These are phyloP conservation scores for Agriopis leucophaearia DNA, from an alignment of 2,888 invertebrate genomes.

Conservation along the genomic window DNA sequence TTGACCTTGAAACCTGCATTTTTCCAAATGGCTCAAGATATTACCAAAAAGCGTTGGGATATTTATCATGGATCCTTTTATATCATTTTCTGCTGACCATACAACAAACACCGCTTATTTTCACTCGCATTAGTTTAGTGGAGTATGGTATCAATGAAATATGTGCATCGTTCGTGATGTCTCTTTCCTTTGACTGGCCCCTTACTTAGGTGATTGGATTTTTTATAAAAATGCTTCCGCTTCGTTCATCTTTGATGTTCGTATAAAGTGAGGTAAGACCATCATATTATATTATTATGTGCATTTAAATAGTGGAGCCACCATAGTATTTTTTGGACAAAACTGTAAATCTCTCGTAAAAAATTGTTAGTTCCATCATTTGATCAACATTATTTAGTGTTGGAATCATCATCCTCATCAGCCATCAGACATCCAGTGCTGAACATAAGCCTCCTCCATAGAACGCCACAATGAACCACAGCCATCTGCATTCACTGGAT, in stretches of 20 bases:
- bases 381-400: background rate
- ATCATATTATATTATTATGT: background rate
- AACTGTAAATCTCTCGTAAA: background rate
- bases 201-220: conserved; percentile 81
- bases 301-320: background rate
- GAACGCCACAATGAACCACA: too few relatives aligned
- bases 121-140: conserved; percentile 83
- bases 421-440: too few relatives aligned
- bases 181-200: conserved; percentile 66
- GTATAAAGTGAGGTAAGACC: conserved; percentile 17
- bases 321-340: background rate
- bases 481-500: too few relatives aligned
- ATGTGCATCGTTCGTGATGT: conserved; percentile 79
- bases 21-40: background rate
- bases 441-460: too few relatives aligned
- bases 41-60: background rate
- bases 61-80: background rate
- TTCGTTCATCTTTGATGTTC: conserved; percentile 60
- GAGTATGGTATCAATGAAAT: conserved; percentile 83
- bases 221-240: conserved; percentile 53
- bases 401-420: background rate
- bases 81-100: conserved; percentile 55
- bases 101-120: conserved; percentile 78
- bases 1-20: too few relatives aligned
- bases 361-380: background rate